phyloP scores from a whole-genome alignment of 2,888 invertebrate species.

The Drosophila macrospina region DNA sequence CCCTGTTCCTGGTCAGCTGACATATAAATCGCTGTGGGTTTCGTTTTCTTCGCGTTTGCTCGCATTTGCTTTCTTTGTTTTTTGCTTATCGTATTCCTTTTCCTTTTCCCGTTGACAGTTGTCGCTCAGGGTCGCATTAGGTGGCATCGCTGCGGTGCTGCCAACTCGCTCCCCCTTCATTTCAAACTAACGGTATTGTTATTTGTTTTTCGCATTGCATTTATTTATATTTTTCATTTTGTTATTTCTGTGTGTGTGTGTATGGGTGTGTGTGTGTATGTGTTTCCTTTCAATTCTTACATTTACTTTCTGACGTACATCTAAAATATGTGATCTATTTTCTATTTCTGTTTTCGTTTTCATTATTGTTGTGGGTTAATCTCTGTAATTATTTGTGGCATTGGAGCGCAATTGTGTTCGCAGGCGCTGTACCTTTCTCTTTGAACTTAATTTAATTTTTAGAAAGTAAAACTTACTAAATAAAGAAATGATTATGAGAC shows the following conservation, averaged over 20 bases:
- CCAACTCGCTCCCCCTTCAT: constrained; percentile 22
- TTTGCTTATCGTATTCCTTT: constrained; percentile 14
- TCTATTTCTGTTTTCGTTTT: constrained; percentile 25
- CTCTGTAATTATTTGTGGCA: constrained; percentile 18
- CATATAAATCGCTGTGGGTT: constrained; percentile 70
- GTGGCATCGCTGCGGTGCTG: constrained; percentile 22
- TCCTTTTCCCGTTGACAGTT: constrained; percentile 37
- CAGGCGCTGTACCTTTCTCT: not conserved
- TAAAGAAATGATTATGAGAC: no score
- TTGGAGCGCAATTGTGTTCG: not conserved
- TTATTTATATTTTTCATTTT: constrained; percentile 38
- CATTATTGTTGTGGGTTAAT: constrained; percentile 48
- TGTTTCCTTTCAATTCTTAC: constrained; percentile 61
- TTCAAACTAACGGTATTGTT: not conserved
- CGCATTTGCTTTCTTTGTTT: constrained; percentile 30
- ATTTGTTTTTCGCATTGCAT: constrained; percentile 24
- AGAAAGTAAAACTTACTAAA: no score
- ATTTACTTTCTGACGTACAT: constrained; percentile 75
- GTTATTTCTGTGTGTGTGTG: constrained; percentile 28
- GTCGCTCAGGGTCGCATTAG: constrained; percentile 30
- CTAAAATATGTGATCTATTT: constrained; percentile 74
- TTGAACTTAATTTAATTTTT: not conserved
- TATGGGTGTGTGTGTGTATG: constrained; percentile 23
- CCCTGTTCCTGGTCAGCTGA: constrained; percentile 46
- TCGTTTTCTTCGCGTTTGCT: constrained; percentile 54